Evolutionary conservation across 2,797 vertebrate genomes (phyloP).

Genomic region (Falco concolor): DNA sequence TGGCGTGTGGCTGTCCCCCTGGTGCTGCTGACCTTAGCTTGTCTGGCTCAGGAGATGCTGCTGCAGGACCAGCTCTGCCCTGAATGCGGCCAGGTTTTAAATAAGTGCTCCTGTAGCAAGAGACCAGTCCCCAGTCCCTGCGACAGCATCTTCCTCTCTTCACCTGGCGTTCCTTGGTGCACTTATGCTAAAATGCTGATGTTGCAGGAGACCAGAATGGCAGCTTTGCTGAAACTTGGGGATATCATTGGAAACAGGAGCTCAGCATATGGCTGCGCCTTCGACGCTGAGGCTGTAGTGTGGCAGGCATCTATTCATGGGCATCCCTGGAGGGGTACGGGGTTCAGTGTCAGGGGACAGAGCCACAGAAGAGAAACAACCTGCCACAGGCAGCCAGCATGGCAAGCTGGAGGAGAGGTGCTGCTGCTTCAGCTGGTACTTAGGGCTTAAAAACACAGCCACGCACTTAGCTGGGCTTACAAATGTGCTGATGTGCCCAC

Average conservation of each 20-base stretch:
- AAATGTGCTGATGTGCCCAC: not conserved
- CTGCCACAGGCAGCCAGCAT: not conserved
- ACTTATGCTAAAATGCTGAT: rapidly evolving
- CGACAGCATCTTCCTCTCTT: not conserved
- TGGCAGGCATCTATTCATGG: rapidly evolving
- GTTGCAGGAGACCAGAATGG: not conserved
- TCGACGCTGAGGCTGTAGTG: not conserved
- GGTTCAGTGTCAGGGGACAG: not conserved
- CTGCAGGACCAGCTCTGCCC: not conserved
- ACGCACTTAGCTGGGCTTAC: not conserved
- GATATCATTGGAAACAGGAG: rapidly evolving
- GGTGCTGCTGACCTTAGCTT: not conserved
- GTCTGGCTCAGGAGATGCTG: not conserved
- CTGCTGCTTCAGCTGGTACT: not conserved
- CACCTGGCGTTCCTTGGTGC: not conserved
- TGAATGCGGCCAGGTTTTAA: not conserved
- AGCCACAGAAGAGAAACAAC: not conserved
- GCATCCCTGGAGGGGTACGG: not conserved
- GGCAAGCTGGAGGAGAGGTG: not conserved
- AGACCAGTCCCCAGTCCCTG: not conserved
- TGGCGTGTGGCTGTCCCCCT: not conserved
- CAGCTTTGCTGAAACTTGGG: not conserved
- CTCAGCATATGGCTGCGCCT: not conserved
- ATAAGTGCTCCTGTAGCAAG: not conserved
- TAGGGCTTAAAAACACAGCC: not conserved